Conservation (phyloP, 2,888 invertebrate species). For the Hirudinaria manillensis region DNA sequence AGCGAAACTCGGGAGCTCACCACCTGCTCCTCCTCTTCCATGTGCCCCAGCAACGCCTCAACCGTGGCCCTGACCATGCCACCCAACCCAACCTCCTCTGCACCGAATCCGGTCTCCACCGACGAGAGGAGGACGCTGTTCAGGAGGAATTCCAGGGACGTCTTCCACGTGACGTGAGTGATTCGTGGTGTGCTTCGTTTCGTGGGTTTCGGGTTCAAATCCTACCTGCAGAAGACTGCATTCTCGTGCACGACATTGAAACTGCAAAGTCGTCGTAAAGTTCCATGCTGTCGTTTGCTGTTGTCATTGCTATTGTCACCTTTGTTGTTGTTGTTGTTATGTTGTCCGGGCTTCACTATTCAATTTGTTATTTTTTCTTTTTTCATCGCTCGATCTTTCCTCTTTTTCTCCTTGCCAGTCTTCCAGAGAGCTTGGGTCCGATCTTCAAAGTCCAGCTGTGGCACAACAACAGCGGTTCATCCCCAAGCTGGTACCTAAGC, state of each 20-base stretch:
- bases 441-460: constrained; percentile 54
- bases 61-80: neutral
- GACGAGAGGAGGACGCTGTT: constrained; percentile 42
- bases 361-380: too few species aligned
- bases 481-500: constrained; percentile 54
- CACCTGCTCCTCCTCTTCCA: neutral
- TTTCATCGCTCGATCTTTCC: neutral
- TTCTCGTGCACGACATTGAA: too few species aligned
- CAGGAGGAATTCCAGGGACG: constrained; percentile 52
- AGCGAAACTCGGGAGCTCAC: constrained; percentile 54
- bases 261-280: neutral
- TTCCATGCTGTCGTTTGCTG: neutral
- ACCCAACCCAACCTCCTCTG: neutral
- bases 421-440: constrained; percentile 50
- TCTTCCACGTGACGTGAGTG: constrained; percentile 53
- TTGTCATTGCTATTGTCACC: neutral
- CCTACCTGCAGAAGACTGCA: neutral
- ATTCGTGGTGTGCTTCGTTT: too few species aligned
- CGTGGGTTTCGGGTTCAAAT: neutral
- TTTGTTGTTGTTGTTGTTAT: neutral
- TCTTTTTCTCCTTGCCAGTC: constrained; percentile 41
- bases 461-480: constrained; percentile 53
- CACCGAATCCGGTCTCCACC: neutral
- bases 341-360: neutral
- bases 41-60: constrained; percentile 6